Base-by-base conservation (phyloP, 2,888 invertebrate species). In the Phalera bucephala region DNA sequence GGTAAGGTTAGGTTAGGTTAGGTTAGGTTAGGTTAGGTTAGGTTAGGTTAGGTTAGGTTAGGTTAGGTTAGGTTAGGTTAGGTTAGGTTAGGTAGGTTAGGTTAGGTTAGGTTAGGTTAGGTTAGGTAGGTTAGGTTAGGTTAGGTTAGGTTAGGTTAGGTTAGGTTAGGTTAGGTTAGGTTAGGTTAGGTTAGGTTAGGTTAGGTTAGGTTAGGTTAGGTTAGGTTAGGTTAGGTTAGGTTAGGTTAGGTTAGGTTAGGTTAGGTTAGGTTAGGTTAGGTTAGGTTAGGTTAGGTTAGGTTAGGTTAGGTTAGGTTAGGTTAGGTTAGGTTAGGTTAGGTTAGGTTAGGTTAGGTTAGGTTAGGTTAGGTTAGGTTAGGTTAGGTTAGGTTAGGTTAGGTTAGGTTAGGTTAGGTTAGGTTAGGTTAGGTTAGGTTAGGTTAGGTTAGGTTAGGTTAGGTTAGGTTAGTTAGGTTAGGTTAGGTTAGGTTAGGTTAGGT, bases 151-250 rank as follows among this genome's bases (percentile, higher is more conserved):
- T 46, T 42, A 45, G 52, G 47, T 48, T 48, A 53, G 50, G 48
- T 51, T 46, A 54, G 53, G 50, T 51, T 48, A 54, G 53, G 50
- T 51, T 48, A 54, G 54, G 50, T 51, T 49, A 54, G 40, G 40
- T 50, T 45, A 45, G 48, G 42, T 40, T 37, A 50, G 43, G 45
- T 46, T 44, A 55, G 55, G 52, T 52, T 50, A 52, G 55, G 51
- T 46, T 41, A 46, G 44, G 45, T 45, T 41, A 46, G 51, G 43
- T 43, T 41, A 46, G 48, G 42, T 51, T 47, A 53, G 41, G 52
- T 50, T 48, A 53, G 52, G 49, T 53, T 48, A 51, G 52, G 48
- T 49, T 43, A 49, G 49, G 51, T 47, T 45, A 49, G 50, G 48
- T 49, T 51, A 55, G 51, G 49, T 50, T 50, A 52, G 52, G 46